Base-by-base conservation (phyloP, 1,140 invertebrate species). In the Drosophila willistoni region DNA sequence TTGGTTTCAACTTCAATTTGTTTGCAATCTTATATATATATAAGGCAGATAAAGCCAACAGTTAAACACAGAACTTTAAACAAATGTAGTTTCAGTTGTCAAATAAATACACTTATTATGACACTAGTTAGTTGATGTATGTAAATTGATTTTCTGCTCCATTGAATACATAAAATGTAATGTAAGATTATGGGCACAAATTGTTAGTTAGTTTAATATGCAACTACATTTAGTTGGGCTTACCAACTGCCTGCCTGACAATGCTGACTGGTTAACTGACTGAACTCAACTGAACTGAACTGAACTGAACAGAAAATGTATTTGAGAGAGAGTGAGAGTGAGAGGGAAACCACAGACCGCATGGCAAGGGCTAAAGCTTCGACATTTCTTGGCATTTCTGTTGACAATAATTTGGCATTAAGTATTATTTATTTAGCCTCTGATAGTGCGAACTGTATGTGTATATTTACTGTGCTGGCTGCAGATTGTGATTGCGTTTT, bases 401-500 rank as follows among this genome's bases (percentile, higher is more conserved):
- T 71, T 87, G 77, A 81, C 80, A 80, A 87, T 87, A 89, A 89
- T 87, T 70, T 74, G 84, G 84, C 71, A 80, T 87, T 87, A 87
- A 87, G 73, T 64, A 73, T 81, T 87, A 89, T 87, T 87, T 87
- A 89, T 84, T 89, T 70, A 73, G 39, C 71, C 73, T 59, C 73
- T 79, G 84, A 87, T 87, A 89, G 71, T 83, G 77, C 59, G 55
- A 66, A 39, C 65, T 51, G 63, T 67, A 69, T 68, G 19, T 51
- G 19, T 51, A 51, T 51, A 51, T 51, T 51, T 51, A 33, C 77
- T 65, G 42, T 55, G 73, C 47, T 51, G 68, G 41, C 25, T 64
- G 55, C 59, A 61, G 71, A 73, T 78, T 72, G 77, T 71, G 67
- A 73, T 76, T 83, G 61, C 66, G 44, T 51, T 51, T 51, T 10